Base-by-base conservation (phyloP, 2,888 invertebrate genomes). In the Hyppa rectilinea region DNA sequence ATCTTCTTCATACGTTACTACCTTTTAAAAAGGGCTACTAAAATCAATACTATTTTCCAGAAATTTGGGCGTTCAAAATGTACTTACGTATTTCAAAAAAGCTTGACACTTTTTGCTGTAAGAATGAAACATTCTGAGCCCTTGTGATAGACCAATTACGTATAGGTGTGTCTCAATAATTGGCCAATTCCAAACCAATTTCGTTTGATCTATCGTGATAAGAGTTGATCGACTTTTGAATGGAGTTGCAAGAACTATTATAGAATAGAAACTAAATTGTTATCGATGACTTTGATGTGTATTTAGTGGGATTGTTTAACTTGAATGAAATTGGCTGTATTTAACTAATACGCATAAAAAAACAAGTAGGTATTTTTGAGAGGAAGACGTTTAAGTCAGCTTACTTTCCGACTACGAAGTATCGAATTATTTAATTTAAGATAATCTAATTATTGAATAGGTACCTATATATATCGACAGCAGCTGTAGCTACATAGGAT, bases 121-220 rank as follows among this genome's bases (percentile, higher is more conserved):
- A 56, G 9, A 75, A 53, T 55, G 31, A 43, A 52, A 31, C 34
- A 67, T 68, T 72, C 60, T 63, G 31, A 58, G 63, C 63, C 68
- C 65, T 65, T 55, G 56, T 71, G 74, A 71, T 65, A 68, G 70
- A 70, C 59, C 69, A 56, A 71, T 75, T 79, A 63, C 58, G 26
- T 38, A 23, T 47, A 71, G 68, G 75, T 85, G 80, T 75, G 71
- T 78, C 78, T 71, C 71, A 58, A 78, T 88, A 84, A 89, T 89
- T 87, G 88, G 71, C 74, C 88, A 89, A 89, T 89, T 87, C 81
- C 69, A 87, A 88, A 85, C 85, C 86, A 85, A 88, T 88, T 88
- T 84, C 79, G 78, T 84, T 84, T 80, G 75, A 72, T 80, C 81
- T 56, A 81, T 74, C 79, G 78, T 86, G 88, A 87, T 89, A 87